Conservation (phyloP, 2,113 vertebrate species). For the Neodon shergylaensis region DNA sequence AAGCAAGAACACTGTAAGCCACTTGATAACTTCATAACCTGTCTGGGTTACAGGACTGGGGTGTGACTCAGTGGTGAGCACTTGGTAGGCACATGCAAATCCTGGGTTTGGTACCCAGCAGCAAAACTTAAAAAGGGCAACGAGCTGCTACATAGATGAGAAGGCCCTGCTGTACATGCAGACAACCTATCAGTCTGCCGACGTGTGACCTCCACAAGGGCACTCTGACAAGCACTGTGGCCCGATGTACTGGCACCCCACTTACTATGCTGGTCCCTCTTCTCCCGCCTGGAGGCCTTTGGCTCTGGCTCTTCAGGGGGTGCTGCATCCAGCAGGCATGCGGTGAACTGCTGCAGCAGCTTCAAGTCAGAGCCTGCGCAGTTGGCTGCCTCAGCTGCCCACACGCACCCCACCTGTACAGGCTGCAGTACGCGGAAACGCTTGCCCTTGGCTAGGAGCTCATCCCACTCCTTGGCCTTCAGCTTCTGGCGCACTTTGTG, state of each 20-base stretch:
- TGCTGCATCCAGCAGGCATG: conserved; percentile 86
- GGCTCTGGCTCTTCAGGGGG: conserved; percentile 83
- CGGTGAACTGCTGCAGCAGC: conserved; percentile 88
- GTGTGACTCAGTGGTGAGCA: neutral
- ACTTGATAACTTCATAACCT: neutral
- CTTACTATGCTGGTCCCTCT: conserved; percentile 92
- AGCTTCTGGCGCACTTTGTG: conserved; percentile 94
- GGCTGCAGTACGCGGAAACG: conserved; percentile 92
- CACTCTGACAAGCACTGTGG: neutral
- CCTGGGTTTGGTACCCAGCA: too few relatives aligned
- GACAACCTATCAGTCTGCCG: neutral
- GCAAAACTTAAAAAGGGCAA: neutral
- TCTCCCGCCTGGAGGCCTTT: conserved; percentile 84
- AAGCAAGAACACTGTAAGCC: neutral
- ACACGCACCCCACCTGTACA: conserved; percentile 91
- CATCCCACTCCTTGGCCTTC: conserved; percentile 97
- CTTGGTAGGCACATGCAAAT: neutral
- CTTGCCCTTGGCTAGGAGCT: conserved; percentile 94
- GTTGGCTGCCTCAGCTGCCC: conserved; percentile 81
- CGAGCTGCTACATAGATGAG: neutral
- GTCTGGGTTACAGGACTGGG: neutral
- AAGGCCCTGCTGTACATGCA: neutral
- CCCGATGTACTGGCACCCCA: neutral
- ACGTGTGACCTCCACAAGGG: neutral
- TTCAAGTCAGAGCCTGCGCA: conserved; percentile 57